Evolutionary conservation across 2,888 invertebrate species (phyloP), one percentile per base, ranked within the genome.

Genomic region (Chaitophorus viminalis): DNA sequence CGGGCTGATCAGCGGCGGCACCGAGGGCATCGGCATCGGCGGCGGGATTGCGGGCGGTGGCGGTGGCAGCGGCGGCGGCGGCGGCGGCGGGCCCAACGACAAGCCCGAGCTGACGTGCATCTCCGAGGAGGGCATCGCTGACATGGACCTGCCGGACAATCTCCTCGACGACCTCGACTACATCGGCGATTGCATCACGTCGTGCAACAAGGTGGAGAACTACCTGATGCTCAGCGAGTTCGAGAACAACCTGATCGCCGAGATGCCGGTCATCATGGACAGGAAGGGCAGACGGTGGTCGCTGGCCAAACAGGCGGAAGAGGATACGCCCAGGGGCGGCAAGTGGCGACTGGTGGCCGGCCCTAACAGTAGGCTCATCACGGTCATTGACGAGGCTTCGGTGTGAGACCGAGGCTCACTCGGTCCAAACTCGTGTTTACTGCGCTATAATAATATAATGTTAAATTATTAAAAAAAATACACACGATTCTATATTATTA

Each of bases 151-250:
- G 77, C 96, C 96, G 33, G 96, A 96, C 90, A 95, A 95, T 91
- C 92, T 96, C 88, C 92, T 96, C 54, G 95, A 96, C 89, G 95
- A 95, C 90, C 92, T 96, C 90, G 95, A 95, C 91, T 95, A 95
- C 91, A 95, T 95, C 89, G 95, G 95, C 87, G 95, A 96, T 91
- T 95, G 95, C 91, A 96, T 96, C 91, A 96, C 96, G 90, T 95
- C 95, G 89, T 96, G 96, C 92, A 95, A 96, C 92, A 96, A 96
- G 93, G 95, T 93, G 90, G 96, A 96, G 91, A 96, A 96, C 92
- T 96, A 95, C 91, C 92, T 96, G 90, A 96, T 96, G 95, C 93
- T 96, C 89, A 95, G 95, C 90, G 96, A 96, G 91, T 96, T 95
- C 91, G 96, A 96, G 91, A 96, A 96, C 92, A 96, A 96, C 91